These are phyloP conservation scores for Scytalopus superciliaris DNA, from an alignment of 2,113 vertebrate species.

Conservation along the genomic window DNA sequence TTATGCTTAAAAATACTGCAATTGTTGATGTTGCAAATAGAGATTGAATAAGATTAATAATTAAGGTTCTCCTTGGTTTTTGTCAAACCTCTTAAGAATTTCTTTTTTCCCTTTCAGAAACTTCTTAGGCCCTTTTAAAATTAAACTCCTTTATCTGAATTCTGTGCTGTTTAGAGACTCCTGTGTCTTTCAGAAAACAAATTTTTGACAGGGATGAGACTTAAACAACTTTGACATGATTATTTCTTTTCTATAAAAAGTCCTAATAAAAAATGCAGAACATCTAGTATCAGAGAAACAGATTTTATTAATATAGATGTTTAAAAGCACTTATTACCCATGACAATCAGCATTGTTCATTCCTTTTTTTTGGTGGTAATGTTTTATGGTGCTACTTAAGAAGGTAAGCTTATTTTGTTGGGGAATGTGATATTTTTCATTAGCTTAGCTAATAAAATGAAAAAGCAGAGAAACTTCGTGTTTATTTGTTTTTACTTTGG, in stretches of 20 bases:
- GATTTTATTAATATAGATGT: background rate
- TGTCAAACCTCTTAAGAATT: background rate
- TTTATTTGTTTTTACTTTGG: background rate
- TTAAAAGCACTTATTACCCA: background rate
- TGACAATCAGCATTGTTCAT: background rate
- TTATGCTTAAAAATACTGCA: background rate
- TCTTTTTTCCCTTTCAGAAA: background rate
- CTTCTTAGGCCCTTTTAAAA: background rate
- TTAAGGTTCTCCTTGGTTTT: background rate
- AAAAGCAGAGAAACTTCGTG: background rate
- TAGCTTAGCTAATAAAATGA: background rate
- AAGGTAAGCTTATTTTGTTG: background rate
- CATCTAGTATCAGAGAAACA: background rate
- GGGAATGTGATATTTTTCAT: background rate
- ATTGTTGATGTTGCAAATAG: background rate
- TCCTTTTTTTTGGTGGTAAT: background rate
- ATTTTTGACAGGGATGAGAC: background rate
- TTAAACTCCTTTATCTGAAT: background rate
- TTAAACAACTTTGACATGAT: background rate
- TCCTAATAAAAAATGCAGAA: background rate
- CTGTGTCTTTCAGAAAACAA: background rate
- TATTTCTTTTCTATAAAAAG: background rate
- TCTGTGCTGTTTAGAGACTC: background rate
- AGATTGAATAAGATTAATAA: background rate
- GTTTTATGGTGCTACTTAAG: background rate